phyloP scores from a whole-genome alignment of 2,797 vertebrate genomes.

The Trichosurus vulpecula region DNA sequence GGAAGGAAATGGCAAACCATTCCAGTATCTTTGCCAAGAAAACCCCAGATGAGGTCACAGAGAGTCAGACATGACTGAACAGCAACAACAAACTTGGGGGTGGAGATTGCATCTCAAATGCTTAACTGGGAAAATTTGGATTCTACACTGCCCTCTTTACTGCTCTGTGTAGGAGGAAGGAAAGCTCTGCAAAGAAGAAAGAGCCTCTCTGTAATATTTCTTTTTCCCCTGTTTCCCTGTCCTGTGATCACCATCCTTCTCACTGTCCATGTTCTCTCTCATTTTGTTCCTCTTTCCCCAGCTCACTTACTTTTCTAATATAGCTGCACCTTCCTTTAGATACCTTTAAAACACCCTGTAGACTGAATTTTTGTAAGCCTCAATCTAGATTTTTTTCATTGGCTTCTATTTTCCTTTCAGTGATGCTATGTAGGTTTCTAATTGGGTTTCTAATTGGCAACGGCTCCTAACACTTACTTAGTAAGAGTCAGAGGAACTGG shows the following conservation, averaged over 20 bases:
- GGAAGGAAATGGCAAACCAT: neutral
- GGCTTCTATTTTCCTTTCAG: neutral
- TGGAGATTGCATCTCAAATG: neutral
- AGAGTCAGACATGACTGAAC: neutral
- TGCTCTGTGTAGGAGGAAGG: neutral
- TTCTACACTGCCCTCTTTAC: neutral
- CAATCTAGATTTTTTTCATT: neutral
- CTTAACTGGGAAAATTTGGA: neutral
- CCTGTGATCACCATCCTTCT: too few species aligned
- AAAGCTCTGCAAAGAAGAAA: accelerated
- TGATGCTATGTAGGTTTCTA: neutral
- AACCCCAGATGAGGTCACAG: neutral
- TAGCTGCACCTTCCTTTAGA: neutral
- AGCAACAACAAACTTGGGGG: neutral
- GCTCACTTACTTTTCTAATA: neutral
- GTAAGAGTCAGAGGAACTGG: neutral
- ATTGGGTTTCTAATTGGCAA: neutral
- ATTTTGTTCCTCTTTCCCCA: neutral
- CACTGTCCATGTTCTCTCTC: neutral
- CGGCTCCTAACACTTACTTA: neutral
- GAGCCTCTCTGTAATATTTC: neutral
- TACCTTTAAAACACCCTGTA: neutral
- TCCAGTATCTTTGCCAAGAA: neutral
- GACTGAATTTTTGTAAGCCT: neutral
- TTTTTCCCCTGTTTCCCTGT: neutral